Percentiles rank a stretch among this genome's conserved stretches.
Evolutionary conservation across 30 jellyfish, hydroid and myxozoan genomes (phyloP).

Genomic region (Hydractinia symbiolongicarpus): DNA sequence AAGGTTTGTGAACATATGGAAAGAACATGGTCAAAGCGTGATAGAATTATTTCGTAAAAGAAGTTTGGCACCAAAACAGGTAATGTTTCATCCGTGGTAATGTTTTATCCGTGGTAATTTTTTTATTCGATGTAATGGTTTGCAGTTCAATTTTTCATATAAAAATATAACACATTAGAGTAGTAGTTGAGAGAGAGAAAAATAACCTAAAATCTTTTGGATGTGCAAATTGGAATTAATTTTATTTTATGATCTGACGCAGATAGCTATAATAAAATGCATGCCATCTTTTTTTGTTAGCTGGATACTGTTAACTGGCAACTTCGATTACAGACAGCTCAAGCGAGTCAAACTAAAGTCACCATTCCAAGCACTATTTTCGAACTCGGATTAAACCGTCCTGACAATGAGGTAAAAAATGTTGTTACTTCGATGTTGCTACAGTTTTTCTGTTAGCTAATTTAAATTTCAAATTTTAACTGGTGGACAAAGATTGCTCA

Average conservation of each 20-base stretch:
- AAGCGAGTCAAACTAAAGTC: slow-evolving; percentile 48
- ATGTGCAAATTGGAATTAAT: too few relatives aligned
- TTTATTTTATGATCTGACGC: too few relatives aligned
- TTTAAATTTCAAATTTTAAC: too few relatives aligned
- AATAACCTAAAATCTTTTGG: too few relatives aligned
- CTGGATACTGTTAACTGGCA: slow-evolving; percentile 90
- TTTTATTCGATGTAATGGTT: neutral
- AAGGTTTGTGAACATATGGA: slow-evolving; percentile 69
- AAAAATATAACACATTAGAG: too few relatives aligned
- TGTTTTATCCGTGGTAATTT: neutral
- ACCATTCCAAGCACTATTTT: slow-evolving; percentile 70
- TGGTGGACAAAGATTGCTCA: too few relatives aligned
- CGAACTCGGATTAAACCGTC: slow-evolving; percentile 67
- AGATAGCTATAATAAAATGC: neutral
- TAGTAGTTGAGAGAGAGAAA: too few relatives aligned
- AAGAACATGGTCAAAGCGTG: slow-evolving; percentile 70
- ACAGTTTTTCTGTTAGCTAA: neutral
- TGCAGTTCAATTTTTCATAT: neutral
- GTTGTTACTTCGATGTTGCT: too few relatives aligned
- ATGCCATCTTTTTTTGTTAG: slow-evolving; percentile 24
- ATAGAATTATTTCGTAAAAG: slow-evolving; percentile 69
- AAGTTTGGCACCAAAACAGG: slow-evolving; percentile 95
- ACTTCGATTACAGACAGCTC: slow-evolving; percentile 67
- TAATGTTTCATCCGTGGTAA: neutral
- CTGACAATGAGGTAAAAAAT: slow-evolving; percentile 41